Conservation (phyloP, 2,797 vertebrate species). For the Cottoperca gobio region DNA sequence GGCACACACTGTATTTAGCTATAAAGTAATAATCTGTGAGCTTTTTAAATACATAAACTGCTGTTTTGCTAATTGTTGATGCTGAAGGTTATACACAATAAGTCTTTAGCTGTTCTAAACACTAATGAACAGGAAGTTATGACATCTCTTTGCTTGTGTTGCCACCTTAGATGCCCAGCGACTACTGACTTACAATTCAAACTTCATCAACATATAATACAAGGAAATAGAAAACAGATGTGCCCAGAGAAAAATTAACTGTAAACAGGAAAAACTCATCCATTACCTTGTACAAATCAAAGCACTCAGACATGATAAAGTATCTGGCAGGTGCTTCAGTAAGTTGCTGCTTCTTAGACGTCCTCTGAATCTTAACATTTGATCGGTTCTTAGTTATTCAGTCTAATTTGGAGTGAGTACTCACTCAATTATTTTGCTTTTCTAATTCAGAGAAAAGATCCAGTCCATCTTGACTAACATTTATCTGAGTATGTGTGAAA, state of each 20-base stretch:
- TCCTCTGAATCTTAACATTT: background rate
- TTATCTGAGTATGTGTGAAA: background rate
- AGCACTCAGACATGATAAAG: background rate
- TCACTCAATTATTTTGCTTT: too few relatives aligned
- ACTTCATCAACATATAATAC: background rate
- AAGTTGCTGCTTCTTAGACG: conserved; percentile 18
- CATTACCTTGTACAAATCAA: background rate
- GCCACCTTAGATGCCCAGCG: background rate
- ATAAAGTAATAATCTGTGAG: conserved; percentile 10
- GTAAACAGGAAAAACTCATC: background rate
- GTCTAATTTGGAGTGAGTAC: background rate
- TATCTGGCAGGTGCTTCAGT: conserved; percentile 3
- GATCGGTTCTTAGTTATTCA: background rate
- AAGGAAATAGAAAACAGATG: background rate
- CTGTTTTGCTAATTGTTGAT: background rate
- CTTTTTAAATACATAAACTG: background rate
- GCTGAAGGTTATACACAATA: background rate
- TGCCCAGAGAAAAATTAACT: background rate
- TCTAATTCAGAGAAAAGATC: background rate
- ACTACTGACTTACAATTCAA: background rate
- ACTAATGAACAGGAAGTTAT: background rate
- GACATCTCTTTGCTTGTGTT: background rate
- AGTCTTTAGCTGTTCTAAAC: background rate
- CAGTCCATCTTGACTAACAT: background rate
- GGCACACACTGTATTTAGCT: conserved; percentile 1